phyloP scores from a whole-genome alignment of 2,888 invertebrate genomes.

The Philaethria dido region DNA sequence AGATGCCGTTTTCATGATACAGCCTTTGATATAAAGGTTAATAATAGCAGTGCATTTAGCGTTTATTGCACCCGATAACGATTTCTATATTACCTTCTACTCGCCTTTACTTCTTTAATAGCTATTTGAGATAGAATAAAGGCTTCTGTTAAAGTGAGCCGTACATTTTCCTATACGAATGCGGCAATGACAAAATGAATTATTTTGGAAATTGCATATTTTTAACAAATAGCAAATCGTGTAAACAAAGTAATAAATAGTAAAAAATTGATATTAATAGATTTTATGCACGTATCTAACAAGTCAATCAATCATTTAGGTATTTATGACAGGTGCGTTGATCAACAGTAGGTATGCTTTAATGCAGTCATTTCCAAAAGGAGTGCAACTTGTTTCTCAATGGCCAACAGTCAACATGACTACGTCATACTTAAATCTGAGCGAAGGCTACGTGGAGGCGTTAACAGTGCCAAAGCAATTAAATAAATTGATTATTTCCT shows the following conservation, averaged over 20 bases:
- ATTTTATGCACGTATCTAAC: no score
- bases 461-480: slow-evolving; percentile 70
- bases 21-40: slow-evolving; percentile 43
- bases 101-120: slow-evolving; percentile 26
- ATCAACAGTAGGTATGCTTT: slow-evolving; percentile 12
- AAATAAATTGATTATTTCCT: slow-evolving; percentile 79
- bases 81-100: slow-evolving; percentile 33
- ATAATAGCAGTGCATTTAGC: slow-evolving; percentile 42
- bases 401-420: slow-evolving; percentile 60
- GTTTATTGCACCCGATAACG: slow-evolving; percentile 37
- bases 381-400: slow-evolving; percentile 65
- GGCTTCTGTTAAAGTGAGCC: slow-evolving; percentile 23
- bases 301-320: no score
- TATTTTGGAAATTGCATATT: not conserved
- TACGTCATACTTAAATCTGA: slow-evolving; percentile 77
- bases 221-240: not conserved
- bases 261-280: no score
- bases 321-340: no score
- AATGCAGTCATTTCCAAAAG: slow-evolving; percentile 73
- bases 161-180: not conserved
- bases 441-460: slow-evolving; percentile 79
- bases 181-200: slow-evolving; percentile 4
- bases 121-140: slow-evolving; percentile 18
- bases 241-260: not conserved
- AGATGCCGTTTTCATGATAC: slow-evolving; percentile 65